Evolutionary conservation across 64 coral and sea anemone species (phyloP).

Genomic region (Dendronephthya gigantea): DNA sequence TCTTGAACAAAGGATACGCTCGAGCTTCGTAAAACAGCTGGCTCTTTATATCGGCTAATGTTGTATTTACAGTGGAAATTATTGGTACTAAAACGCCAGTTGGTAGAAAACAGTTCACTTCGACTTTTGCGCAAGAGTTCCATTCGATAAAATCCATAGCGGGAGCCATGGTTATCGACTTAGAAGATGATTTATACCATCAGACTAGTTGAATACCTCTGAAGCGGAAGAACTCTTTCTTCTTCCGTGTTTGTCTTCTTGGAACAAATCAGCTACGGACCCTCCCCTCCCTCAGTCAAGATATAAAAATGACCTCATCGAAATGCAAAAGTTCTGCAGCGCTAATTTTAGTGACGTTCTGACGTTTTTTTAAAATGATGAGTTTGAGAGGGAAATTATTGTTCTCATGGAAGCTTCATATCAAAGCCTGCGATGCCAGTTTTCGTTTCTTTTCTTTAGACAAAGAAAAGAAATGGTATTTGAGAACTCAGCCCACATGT

Average conservation of each 20-base stretch:
- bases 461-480: too few species aligned
- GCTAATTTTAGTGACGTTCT: background rate
- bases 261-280: background rate
- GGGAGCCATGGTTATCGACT: background rate
- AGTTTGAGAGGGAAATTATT: too few species aligned
- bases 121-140: conserved; percentile 4
- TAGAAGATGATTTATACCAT: background rate
- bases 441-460: too few species aligned
- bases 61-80: conserved; percentile 49
- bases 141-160: background rate
- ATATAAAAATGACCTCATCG: background rate
- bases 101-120: conserved; percentile 82
- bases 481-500: too few species aligned
- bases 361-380: too few species aligned
- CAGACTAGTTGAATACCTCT: background rate
- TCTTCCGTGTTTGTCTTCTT: background rate
- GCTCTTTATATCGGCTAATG: conserved; percentile 62
- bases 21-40: conserved; percentile 71
- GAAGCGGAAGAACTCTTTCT: background rate
- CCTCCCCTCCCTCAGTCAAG: background rate
- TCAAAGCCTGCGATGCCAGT: too few species aligned
- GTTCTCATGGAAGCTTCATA: too few species aligned
- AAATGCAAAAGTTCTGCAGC: background rate
- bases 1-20: conserved; percentile 74
- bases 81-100: conserved; percentile 91